Evolutionary conservation across 2,113 vertebrate species (phyloP), one percentile per base, ranked within the genome.

Genomic region (Ochotona curzoniae): DNA sequence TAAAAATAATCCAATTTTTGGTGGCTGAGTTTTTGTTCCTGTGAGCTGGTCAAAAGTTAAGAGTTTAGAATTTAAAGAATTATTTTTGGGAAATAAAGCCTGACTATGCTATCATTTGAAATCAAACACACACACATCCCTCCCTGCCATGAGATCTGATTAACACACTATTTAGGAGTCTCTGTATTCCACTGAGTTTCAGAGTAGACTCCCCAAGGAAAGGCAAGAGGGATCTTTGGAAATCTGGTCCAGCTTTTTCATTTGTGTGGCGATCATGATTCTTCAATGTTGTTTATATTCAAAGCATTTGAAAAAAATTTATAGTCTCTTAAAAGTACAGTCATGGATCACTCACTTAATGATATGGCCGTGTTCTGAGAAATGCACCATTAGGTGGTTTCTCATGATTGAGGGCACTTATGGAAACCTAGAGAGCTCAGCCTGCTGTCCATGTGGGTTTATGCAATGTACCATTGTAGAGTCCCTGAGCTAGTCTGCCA

Each of bases 11-110:
- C 61, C 35, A 2, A 3, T 92, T 73, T 94, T 93, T 90, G 94
- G n/a, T 84, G 47, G 49, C 79, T 83, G 64, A 47, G 51, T 91
- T 92, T 91, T 91, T 83, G 93, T 91, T 87, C 93, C 38, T 89
- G 79, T 74, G 92, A 86, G 51, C 83, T 76, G 87, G 73, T 82
- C 93, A 92, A 86, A 82, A 57, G 57, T 84, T 71, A 57, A 26
- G 47, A 82, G 61, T 92, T 87, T 89, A 76, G 86, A 76, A 91
- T 87, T 57, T 76, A 83, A 87, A 20, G 75, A 78, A 60, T 14
- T 49, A 3, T 80, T 91, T 93, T 89, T 84, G 71, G 30, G 83
- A 71, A 60, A 57, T 70, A 91, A 89, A 91, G 47, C 75, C 35
- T 60, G 30, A 73, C 82, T 67, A 1, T 35, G 11, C 44, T 93